Conservation (phyloP, 2,113 vertebrate species). For the Oxyruncus cristatus region DNA sequence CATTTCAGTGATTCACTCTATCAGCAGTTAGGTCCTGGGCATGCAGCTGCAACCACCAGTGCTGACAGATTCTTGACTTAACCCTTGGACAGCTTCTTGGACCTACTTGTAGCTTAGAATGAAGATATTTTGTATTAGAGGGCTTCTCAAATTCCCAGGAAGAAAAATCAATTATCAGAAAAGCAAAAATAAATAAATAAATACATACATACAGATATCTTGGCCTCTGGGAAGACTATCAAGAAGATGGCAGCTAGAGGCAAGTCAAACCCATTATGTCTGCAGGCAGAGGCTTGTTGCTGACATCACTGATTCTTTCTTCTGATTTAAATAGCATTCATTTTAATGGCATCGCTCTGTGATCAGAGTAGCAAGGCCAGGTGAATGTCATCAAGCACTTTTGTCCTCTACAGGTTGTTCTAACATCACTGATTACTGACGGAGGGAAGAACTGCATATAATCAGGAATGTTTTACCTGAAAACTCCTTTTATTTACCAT, state of each 20-base stretch:
- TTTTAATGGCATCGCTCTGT: background rate
- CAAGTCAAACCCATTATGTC: background rate
- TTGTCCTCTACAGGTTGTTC: background rate
- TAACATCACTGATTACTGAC: background rate
- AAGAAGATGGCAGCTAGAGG: background rate
- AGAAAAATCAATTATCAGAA: background rate
- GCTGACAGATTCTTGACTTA: background rate
- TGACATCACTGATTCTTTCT: background rate
- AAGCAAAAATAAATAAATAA: background rate
- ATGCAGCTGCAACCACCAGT: background rate
- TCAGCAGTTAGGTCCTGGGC: background rate
- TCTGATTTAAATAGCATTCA: background rate
- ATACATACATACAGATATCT: background rate
- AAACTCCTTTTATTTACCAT: background rate
- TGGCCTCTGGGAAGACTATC: background rate
- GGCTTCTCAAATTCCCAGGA: background rate
- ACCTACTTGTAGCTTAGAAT: background rate
- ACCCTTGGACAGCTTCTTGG: background rate
- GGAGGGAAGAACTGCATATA: background rate
- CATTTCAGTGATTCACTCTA: background rate
- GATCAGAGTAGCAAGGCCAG: background rate
- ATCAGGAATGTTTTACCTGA: background rate
- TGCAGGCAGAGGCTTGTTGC: background rate
- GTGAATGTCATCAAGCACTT: background rate
- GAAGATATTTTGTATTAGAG: background rate